Evolutionary conservation across 2,113 vertebrate species (phyloP).

Genomic region (Euleptes europaea): DNA sequence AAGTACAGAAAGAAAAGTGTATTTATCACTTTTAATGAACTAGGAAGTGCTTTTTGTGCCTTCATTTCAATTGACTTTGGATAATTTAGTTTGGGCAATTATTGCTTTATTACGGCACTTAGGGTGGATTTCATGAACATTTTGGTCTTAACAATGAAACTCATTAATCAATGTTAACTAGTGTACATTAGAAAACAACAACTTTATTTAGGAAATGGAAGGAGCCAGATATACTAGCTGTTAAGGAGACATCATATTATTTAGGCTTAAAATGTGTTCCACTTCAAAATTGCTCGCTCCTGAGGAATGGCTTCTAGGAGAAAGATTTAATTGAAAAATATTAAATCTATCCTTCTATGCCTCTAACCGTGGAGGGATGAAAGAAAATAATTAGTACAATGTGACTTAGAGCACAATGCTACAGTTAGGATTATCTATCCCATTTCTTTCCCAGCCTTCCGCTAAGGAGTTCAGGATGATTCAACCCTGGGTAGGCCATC

Average conservation of each 20-base stretch:
- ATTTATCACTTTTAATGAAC: slow-evolving; percentile 6
- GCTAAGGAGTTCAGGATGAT: not conserved
- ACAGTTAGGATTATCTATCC: not conserved
- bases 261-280: slow-evolving; percentile 10
- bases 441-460: not conserved
- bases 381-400: not conserved
- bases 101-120: slow-evolving; percentile 22
- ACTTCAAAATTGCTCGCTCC: slow-evolving; percentile 17
- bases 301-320: not conserved
- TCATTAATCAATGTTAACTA: slow-evolving; percentile 22
- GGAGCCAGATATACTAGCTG: not conserved
- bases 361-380: not conserved
- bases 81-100: slow-evolving; percentile 1
- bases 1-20: not conserved
- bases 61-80: slow-evolving; percentile 23
- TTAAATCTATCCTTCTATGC: not conserved
- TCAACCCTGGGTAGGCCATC: too few species aligned
- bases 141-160: slow-evolving; percentile 21
- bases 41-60: not conserved
- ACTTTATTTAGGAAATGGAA: not conserved
- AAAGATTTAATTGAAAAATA: slow-evolving; percentile 12
- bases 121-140: slow-evolving; percentile 16
- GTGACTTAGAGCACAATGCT: not conserved
- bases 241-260: not conserved
- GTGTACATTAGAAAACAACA: not conserved